Evolutionary conservation across 2,888 invertebrate species (phyloP).

Genomic region (Eurois occulta): DNA sequence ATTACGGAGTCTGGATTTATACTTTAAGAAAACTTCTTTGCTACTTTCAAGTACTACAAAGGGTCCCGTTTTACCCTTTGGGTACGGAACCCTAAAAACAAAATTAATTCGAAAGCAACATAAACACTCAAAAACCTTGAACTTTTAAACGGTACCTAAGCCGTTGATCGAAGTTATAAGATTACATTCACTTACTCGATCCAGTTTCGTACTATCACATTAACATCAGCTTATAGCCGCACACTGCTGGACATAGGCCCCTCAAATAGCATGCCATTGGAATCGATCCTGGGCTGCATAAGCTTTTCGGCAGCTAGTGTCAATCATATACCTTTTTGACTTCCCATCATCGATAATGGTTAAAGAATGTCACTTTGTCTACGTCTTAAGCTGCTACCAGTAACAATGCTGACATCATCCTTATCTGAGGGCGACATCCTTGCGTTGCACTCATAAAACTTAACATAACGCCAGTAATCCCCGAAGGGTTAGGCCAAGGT

Average conservation of each 20-base stretch:
- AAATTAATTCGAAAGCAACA: constrained; percentile 31
- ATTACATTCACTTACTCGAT: constrained; percentile 52
- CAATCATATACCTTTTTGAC: background rate
- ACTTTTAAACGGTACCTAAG: constrained; percentile 51
- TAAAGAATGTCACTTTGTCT: no score
- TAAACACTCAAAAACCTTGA: constrained; percentile 44
- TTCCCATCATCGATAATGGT: no score
- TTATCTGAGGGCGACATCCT: background rate
- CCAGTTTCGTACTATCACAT: constrained; percentile 31
- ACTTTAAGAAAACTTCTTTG: no score
- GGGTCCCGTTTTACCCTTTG: no score
- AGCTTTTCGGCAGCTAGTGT: background rate
- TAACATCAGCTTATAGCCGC: background rate
- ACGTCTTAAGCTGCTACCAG: background rate
- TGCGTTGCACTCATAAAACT: background rate
- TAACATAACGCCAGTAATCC: no score
- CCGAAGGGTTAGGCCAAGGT: no score
- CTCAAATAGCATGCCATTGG: background rate
- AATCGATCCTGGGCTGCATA: background rate
- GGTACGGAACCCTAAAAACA: no score
- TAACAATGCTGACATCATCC: no score
- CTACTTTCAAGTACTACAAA: no score
- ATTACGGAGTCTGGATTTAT: no score
- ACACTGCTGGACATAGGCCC: background rate
- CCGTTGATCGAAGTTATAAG: constrained; percentile 29